Percentiles rank a stretch among this genome's conserved stretches.
Evolutionary conservation across 2,888 invertebrate species (phyloP).

Genomic region (Cyrtodaria siliqua): DNA sequence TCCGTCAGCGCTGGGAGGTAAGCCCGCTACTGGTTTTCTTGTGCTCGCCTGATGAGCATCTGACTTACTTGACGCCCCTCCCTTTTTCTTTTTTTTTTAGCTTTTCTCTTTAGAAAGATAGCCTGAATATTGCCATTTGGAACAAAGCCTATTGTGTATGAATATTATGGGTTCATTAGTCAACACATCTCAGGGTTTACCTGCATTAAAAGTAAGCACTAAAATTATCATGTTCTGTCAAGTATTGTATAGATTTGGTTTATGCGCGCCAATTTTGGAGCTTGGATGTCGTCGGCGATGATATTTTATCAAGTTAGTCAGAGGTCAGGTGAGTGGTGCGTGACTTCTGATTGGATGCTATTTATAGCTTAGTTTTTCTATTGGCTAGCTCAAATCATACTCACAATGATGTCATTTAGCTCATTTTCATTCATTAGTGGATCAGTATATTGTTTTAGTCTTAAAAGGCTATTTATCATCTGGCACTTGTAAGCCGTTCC

Average conservation of each 20-base stretch:
- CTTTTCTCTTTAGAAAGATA: background rate
- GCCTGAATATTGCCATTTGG: slow-evolving; percentile 34
- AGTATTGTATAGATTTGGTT: too few relatives aligned
- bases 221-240: too few relatives aligned
- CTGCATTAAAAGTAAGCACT: too few relatives aligned
- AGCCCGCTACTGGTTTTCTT: slow-evolving; percentile 46
- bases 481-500: too few relatives aligned
- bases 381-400: slow-evolving; percentile 20
- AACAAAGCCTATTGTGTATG: slow-evolving; percentile 48
- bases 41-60: slow-evolving; percentile 52
- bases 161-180: too few relatives aligned
- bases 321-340: slow-evolving; percentile 58
- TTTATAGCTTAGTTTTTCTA: slow-evolving; percentile 45
- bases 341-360: slow-evolving; percentile 43
- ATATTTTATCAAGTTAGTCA: slow-evolving; percentile 48
- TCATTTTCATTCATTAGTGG: background rate
- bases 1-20: slow-evolving; percentile 86
- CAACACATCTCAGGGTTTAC: too few relatives aligned
- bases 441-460: background rate
- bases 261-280: slow-evolving; percentile 41
- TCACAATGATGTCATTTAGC: background rate
- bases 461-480: too few relatives aligned
- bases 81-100: background rate
- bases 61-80: slow-evolving; percentile 48
- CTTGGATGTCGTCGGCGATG: slow-evolving; percentile 28